Evolutionary conservation across 2,113 vertebrate species (phyloP).

Genomic region (Protomyctophum bolini): DNA sequence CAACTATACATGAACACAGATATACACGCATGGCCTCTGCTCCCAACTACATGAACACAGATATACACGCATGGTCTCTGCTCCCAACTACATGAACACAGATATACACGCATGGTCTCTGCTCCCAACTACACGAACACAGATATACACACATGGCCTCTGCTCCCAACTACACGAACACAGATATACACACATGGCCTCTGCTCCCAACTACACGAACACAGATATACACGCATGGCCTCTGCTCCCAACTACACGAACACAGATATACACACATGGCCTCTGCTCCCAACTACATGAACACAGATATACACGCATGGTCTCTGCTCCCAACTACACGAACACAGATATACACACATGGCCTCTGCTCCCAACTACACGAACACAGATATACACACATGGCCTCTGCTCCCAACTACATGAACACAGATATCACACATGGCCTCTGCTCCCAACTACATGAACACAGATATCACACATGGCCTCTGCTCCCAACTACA

Average conservation of each 20-base stretch:
- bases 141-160: neutral
- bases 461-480: neutral
- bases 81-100: neutral
- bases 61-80: neutral
- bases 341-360: neutral
- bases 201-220: neutral
- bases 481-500: neutral
- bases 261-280: neutral
- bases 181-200: neutral
- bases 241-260: neutral
- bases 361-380: neutral
- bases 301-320: neutral
- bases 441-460: neutral
- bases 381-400: neutral
- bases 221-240: neutral
- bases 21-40: neutral
- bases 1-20: neutral
- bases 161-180: neutral
- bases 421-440: neutral
- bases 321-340: neutral
- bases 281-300: neutral
- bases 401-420: neutral
- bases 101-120: neutral
- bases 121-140: neutral
- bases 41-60: neutral